Percentiles rank a stretch among this genome's conserved stretches.
Evolutionary conservation across 1,140 invertebrate species (phyloP).

Genomic region (Drosophila cardini): DNA sequence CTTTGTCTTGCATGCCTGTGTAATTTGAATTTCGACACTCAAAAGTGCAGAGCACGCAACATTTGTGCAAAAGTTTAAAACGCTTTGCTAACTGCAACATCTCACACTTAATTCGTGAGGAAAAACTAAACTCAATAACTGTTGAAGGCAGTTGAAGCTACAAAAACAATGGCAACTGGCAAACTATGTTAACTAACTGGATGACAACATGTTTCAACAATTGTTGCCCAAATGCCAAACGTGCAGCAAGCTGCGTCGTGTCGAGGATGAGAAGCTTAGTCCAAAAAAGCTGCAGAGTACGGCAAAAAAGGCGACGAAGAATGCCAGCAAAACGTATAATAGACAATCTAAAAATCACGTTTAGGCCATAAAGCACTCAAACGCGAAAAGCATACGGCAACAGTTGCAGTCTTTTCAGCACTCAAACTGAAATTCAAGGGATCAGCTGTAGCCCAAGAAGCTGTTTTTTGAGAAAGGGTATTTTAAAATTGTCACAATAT

Average conservation of each 20-base stretch:
- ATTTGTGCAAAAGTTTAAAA: constrained; percentile 4
- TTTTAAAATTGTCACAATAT: no score
- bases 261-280: constrained; percentile 17
- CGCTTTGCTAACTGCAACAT: constrained; percentile 39
- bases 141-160: neutral
- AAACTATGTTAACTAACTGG: constrained; percentile 65
- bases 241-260: constrained; percentile 61
- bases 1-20: neutral
- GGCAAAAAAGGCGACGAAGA: constrained; percentile 16
- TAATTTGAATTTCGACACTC: constrained; percentile 17
- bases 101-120: constrained; percentile 59
- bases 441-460: constrained; percentile 39
- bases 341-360: constrained; percentile 74
- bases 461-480: neutral
- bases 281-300: constrained; percentile 16
- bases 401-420: constrained; percentile 39
- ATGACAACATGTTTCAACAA: constrained; percentile 81
- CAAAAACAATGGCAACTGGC: constrained; percentile 38
- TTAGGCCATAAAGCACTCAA: constrained; percentile 64
- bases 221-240: constrained; percentile 79
- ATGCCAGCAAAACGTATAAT: constrained; percentile 55
- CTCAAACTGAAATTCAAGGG: constrained; percentile 17
- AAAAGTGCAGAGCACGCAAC: constrained; percentile 5
- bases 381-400: constrained; percentile 43
- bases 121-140: constrained; percentile 41